Evolutionary conservation across 2,113 vertebrate species (phyloP).

Genomic region (Cheilinus undulatus): DNA sequence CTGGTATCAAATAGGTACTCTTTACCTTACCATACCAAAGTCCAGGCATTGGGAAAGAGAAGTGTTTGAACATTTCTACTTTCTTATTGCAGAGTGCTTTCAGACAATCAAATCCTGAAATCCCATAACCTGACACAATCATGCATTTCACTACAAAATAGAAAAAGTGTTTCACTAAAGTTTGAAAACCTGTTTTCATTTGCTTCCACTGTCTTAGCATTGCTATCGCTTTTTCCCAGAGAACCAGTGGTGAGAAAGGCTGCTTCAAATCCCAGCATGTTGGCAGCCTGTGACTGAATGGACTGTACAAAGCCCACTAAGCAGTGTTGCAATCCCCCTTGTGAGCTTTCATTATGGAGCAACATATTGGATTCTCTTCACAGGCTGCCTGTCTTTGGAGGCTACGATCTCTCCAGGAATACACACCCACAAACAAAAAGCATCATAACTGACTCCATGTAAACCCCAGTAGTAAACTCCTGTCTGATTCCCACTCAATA

Average conservation of each 20-base stretch:
- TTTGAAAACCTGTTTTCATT: constrained; percentile 35
- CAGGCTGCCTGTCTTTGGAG: constrained; percentile 63
- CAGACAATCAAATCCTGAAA: constrained; percentile 6
- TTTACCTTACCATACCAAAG: too few relatives aligned
- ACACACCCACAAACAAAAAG: constrained; percentile 31
- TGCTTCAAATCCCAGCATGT: constrained; percentile 75
- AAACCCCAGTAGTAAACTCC: constrained; percentile 44
- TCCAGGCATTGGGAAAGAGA: background rate
- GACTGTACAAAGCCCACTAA: constrained; percentile 78
- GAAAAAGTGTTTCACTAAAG: constrained; percentile 14
- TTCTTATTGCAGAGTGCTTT: background rate
- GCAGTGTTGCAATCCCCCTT: constrained; percentile 74
- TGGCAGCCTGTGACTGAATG: constrained; percentile 75
- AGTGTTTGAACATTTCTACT: background rate
- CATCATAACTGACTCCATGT: constrained; percentile 35
- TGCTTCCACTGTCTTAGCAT: constrained; percentile 41
- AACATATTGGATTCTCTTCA: constrained; percentile 80
- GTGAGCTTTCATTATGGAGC: constrained; percentile 81
- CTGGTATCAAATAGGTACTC: too few relatives aligned
- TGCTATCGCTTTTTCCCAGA: constrained; percentile 59
- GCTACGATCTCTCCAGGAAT: constrained; percentile 48
- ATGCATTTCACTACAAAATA: constrained; percentile 7
- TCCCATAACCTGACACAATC: constrained; percentile 5
- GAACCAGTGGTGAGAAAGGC: constrained; percentile 45
- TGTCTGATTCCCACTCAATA: constrained; percentile 44